Base-by-base conservation (phyloP, 2,888 invertebrate species). In the Furcula furcula region DNA sequence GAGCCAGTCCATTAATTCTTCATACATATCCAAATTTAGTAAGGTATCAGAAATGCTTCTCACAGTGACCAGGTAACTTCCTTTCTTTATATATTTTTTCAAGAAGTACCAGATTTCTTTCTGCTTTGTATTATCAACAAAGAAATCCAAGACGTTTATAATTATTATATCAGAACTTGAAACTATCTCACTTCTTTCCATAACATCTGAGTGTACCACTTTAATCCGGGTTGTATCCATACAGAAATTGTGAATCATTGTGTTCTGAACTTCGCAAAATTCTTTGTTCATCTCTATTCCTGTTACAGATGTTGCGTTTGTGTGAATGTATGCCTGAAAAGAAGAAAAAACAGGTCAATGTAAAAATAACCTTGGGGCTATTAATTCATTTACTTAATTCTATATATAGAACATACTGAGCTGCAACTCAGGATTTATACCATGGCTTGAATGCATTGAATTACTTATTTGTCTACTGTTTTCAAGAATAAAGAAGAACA, bases 281-380 rank as follows among this genome's bases (percentile, higher is more conserved):
- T 93, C 92, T 45, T 88, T 76, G 59, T 93, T 93, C 69, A 94
- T 91, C 84, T 94, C 94, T 20, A 94, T 88, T 5, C 94, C 94
- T 42, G 92, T 73, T 29, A 93, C 92, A 47, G 76, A 82, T 7
- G 75, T 66, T 21, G 91, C 90, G 66, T 90, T 90, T 20, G 92
- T 90, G 34, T 90, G 90, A 51, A 91, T 75, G 59, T 91, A 91
- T 29, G 92, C 92, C 93, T 93, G 76, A 33, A 88, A 39, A 31
- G 45, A 21, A n/a, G n/a, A n/a, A n/a, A n/a, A n/a, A n/a, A n/a
- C n/a, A n/a, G n/a, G n/a, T n/a, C n/a, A n/a, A n/a, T n/a, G n/a
- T n/a, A n/a, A n/a, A n/a, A n/a, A n/a, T n/a, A n/a, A n/a, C n/a
- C n/a, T n/a, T n/a, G n/a, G n/a, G n/a, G n/a, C n/a, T n/a, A n/a